These are phyloP conservation scores for Athene cunicularia DNA, from an alignment of 2,113 vertebrate genomes.

Conservation along the genomic window DNA sequence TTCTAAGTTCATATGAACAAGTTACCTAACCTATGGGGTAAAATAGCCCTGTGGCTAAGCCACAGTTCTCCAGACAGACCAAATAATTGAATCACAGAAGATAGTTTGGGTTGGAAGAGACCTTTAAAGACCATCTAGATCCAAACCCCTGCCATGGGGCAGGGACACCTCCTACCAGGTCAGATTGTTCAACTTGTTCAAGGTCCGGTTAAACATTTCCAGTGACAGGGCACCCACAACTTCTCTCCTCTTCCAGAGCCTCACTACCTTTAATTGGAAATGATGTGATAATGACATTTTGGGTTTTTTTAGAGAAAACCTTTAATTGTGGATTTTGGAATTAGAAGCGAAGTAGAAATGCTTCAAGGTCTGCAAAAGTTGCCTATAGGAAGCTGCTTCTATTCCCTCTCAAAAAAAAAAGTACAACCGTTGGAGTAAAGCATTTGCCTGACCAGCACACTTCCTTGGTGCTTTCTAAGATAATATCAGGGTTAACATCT, in stretches of 20 bases:
- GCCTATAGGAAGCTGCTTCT: neutral
- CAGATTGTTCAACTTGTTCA: no score
- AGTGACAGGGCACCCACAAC: no score
- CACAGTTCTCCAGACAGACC: neutral
- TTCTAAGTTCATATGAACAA: neutral
- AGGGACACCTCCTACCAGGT: no score
- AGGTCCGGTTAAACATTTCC: no score
- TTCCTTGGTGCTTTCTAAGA: neutral
- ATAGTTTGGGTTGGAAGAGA: neutral
- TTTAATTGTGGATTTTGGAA: neutral
- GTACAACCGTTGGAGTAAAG: neutral
- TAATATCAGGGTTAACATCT: neutral
- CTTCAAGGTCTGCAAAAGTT: neutral
- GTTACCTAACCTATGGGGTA: neutral
- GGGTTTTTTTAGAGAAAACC: neutral
- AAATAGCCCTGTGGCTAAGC: neutral
- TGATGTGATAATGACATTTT: neutral
- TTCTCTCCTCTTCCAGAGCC: neutral
- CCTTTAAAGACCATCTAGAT: neutral
- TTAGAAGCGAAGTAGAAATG: neutral
- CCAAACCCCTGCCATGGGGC: no score
- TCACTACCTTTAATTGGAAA: neutral
- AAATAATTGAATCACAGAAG: neutral
- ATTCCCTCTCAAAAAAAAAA: neutral
- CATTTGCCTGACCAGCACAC: accelerated